Evolutionary conservation across 2,888 invertebrate species (phyloP).

Genomic region (Hypselothyrea guttata): DNA sequence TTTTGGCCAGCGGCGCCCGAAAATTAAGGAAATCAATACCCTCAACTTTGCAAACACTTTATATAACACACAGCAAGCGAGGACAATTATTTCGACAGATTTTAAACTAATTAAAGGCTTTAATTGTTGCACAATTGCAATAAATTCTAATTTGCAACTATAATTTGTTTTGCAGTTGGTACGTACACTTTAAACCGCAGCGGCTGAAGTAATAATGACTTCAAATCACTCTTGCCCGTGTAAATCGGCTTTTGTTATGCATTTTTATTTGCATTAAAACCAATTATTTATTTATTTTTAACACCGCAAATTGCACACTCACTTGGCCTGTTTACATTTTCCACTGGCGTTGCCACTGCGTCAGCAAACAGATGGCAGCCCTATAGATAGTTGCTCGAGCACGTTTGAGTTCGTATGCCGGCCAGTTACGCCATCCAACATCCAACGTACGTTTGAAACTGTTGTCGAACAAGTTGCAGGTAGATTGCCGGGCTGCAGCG

Average conservation of each 20-base stretch:
- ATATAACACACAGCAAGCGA: conserved; percentile 8
- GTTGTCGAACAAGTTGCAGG: too few species aligned
- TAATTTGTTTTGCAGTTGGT: not conserved
- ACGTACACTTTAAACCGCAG: conserved; percentile 21
- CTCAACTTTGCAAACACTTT: conserved; percentile 22
- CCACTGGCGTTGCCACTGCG: conserved; percentile 21
- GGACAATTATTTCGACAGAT: too few species aligned
- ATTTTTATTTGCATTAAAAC: conserved; percentile 10
- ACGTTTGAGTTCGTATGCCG: too few species aligned
- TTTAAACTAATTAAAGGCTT: too few species aligned
- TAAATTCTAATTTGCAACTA: too few species aligned
- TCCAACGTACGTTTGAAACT: too few species aligned
- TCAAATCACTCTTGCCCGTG: conserved; percentile 2
- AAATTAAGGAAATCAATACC: conserved; percentile 56
- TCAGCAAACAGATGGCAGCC: conserved; percentile 4
- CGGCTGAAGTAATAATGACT: conserved; percentile 4
- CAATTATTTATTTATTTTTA: not conserved
- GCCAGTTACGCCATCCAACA: too few species aligned
- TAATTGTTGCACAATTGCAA: too few species aligned
- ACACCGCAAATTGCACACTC: conserved; percentile 15
- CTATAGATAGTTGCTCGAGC: too few species aligned
- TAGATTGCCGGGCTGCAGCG: too few species aligned
- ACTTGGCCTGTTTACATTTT: conserved; percentile 47
- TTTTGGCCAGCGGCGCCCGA: conserved; percentile 46
- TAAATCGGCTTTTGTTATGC: not conserved